phyloP scores from a whole-genome alignment of 2,113 vertebrate genomes.

The Pongo pygmaeus region DNA sequence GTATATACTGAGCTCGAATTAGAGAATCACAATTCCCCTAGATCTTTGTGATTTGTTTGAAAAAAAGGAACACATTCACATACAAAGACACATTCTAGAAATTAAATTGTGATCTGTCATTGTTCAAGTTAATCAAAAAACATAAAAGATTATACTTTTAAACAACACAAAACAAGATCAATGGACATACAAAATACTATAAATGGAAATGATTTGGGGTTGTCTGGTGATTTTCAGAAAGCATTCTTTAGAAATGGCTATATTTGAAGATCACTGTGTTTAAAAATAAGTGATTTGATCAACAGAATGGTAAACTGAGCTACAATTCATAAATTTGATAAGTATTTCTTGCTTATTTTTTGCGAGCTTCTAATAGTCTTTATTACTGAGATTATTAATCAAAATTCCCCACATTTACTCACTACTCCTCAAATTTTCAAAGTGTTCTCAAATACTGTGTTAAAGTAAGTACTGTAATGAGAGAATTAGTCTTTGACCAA shows the following conservation, averaged over 20 bases:
- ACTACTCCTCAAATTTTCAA: neutral
- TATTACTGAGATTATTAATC: neutral
- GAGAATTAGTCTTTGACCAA: neutral
- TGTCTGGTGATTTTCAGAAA: constrained; percentile 2
- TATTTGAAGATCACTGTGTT: neutral
- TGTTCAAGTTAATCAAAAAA: constrained; percentile 17
- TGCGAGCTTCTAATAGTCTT: neutral
- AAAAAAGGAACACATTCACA: neutral
- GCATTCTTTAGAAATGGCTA: neutral
- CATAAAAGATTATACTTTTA: neutral
- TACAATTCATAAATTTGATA: neutral
- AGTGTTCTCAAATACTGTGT: neutral
- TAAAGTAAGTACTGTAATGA: neutral
- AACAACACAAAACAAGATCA: neutral
- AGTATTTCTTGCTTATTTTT: neutral
- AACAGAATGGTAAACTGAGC: neutral
- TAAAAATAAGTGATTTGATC: neutral
- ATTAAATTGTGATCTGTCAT: neutral
- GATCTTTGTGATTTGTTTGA: constrained; percentile 75
- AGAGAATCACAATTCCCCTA: constrained; percentile 82
- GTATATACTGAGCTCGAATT: constrained; percentile 83
- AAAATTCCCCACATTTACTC: neutral
- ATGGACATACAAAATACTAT: neutral
- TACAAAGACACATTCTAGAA: neutral
- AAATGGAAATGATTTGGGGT: neutral